These are phyloP conservation scores for Drosophila subsilvestris DNA, from an alignment of 2,888 invertebrate species.

Conservation along the genomic window DNA sequence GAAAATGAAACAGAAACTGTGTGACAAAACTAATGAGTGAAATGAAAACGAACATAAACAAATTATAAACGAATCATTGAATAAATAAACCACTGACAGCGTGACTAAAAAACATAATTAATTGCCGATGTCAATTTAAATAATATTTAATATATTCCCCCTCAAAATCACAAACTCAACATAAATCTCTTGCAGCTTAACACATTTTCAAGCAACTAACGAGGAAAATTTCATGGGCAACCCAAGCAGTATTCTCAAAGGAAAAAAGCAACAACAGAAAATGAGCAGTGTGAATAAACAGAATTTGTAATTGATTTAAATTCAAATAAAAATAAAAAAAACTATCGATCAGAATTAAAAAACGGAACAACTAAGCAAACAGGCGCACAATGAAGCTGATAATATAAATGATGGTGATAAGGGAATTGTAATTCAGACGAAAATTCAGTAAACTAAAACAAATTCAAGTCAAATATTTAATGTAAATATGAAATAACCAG, in stretches of 20 bases:
- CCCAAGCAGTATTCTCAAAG: neutral
- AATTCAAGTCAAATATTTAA: slow-evolving; percentile 21
- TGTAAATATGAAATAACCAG: slow-evolving; percentile 34
- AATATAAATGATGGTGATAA: slow-evolving; percentile 49
- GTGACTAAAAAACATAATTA: slow-evolving; percentile 33
- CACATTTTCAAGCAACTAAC: slow-evolving; percentile 15
- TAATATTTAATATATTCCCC: slow-evolving; percentile 12
- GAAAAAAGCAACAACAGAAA: slow-evolving; percentile 21
- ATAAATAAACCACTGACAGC: slow-evolving; percentile 32
- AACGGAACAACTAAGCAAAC: slow-evolving; percentile 35
- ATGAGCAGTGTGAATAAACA: slow-evolving; percentile 42
- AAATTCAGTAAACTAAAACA: slow-evolving; percentile 35
- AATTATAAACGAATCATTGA: slow-evolving; percentile 27
- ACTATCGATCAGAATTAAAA: slow-evolving; percentile 55
- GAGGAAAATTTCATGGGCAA: slow-evolving; percentile 23
- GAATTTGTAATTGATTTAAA: slow-evolving; percentile 25
- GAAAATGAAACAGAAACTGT: slow-evolving; percentile 10
- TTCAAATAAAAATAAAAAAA: slow-evolving; percentile 42
- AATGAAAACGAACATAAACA: slow-evolving; percentile 30
- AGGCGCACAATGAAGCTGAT: slow-evolving; percentile 76
- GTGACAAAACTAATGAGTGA: slow-evolving; percentile 20
- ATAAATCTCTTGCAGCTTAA: slow-evolving; percentile 41
- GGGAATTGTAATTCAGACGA: slow-evolving; percentile 57
- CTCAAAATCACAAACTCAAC: slow-evolving; percentile 5
- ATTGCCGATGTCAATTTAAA: slow-evolving; percentile 34